Conservation (phyloP, 2,888 invertebrate species). For the Thysanoteuthis rhombus region DNA sequence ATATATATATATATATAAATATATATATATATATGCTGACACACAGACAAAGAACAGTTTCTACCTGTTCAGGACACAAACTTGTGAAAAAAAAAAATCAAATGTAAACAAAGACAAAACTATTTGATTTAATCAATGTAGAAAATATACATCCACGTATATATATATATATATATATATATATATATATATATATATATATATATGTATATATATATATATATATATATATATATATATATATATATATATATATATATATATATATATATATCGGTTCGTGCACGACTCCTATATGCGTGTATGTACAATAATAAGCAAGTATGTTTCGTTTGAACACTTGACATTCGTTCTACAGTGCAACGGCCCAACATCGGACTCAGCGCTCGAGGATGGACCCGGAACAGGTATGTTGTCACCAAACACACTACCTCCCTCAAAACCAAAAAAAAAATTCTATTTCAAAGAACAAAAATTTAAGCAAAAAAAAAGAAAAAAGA, state of each 20-base stretch:
- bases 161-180: background rate
- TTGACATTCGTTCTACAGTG: background rate
- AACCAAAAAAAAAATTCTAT: background rate
- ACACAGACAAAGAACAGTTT: background rate
- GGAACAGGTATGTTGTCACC: slow-evolving; percentile 27
- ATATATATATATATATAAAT: background rate
- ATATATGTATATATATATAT: background rate
- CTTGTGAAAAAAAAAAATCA: background rate
- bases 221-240: background rate
- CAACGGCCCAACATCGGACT: background rate
- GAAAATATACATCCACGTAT: too few species aligned
- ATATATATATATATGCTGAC: background rate
- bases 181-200: background rate
- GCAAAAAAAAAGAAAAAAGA: background rate
- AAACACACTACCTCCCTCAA: background rate
- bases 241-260: background rate
- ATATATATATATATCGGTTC: background rate
- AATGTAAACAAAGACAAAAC: background rate
- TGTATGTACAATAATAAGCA: background rate
- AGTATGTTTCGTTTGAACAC: background rate
- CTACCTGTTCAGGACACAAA: background rate
- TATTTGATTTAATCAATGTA: too few species aligned
- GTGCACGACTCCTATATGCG: background rate
- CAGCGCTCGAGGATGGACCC: background rate
- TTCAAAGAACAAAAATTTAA: background rate